These are phyloP conservation scores for Steromphala cineraria DNA, from an alignment of 2,888 invertebrate species.

Conservation along the genomic window DNA sequence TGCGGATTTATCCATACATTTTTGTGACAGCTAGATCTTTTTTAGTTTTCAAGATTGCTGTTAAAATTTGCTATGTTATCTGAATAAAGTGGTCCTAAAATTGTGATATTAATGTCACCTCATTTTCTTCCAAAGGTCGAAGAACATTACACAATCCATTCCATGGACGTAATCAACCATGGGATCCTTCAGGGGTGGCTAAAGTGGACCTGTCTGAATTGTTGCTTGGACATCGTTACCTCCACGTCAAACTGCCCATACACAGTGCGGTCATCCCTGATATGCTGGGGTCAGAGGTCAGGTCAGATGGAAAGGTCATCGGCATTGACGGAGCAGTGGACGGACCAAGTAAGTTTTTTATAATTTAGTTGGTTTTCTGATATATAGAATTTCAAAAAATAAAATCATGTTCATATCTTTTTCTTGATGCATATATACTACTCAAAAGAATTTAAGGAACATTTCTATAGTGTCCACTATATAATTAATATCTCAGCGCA, in stretches of 20 bases:
- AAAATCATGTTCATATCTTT: no score
- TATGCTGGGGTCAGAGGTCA: conserved; percentile 54
- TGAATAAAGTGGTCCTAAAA: no score
- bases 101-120: background rate
- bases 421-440: no score
- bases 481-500: no score
- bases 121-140: conserved; percentile 50
- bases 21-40: no score
- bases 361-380: background rate
- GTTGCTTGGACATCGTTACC: conserved; percentile 67
- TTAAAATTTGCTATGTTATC: no score
- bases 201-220: conserved; percentile 71
- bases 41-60: no score
- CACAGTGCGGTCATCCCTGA: conserved; percentile 70
- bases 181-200: conserved; percentile 74
- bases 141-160: conserved; percentile 73
- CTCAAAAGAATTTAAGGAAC: no score
- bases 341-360: conserved; percentile 65
- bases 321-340: conserved; percentile 72
- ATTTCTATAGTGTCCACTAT: no score
- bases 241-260: conserved; percentile 69
- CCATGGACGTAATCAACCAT: conserved; percentile 66
- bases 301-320: conserved; percentile 56
- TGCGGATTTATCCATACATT: no score
- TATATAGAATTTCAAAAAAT: background rate